Evolutionary conservation across 2,113 vertebrate genomes (phyloP).

Genomic region (Seriola rivoliana): DNA sequence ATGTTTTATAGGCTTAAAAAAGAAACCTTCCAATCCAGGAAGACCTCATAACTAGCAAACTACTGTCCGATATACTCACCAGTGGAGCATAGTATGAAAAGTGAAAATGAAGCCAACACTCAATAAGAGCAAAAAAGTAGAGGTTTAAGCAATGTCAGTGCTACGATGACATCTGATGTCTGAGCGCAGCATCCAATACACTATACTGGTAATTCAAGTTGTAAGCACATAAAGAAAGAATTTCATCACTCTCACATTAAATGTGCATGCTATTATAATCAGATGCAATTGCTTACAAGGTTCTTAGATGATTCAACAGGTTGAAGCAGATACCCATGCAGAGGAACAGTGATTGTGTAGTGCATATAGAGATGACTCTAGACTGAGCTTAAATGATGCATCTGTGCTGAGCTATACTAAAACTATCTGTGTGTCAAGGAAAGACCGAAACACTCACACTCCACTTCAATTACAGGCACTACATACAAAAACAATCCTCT

Average conservation of each 20-base stretch:
- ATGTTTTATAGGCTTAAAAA: background rate
- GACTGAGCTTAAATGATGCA: slow-evolving; percentile 13
- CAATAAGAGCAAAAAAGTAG: background rate
- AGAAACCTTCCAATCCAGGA: background rate
- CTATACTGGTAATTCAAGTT: too few relatives aligned
- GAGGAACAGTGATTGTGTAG: background rate
- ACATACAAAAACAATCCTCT: background rate
- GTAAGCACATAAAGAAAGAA: too few relatives aligned
- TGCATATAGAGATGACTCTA: background rate
- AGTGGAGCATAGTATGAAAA: background rate
- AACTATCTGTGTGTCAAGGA: slow-evolving; percentile 8
- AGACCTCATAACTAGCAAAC: background rate
- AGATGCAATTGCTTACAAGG: background rate
- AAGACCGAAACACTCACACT: background rate
- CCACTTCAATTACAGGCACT: background rate
- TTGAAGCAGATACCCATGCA: background rate
- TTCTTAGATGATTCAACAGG: background rate
- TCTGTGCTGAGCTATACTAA: background rate
- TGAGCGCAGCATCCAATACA: too few relatives aligned
- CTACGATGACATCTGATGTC: background rate
- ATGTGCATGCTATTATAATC: background rate
- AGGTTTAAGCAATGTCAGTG: background rate
- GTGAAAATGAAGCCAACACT: background rate
- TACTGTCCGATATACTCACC: background rate
- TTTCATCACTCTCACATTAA: background rate